Percentiles rank a stretch among this genome's conserved stretches.
Evolutionary conservation across 2,113 vertebrate species (phyloP).

Genomic region (Ginglymostoma cirratum): DNA sequence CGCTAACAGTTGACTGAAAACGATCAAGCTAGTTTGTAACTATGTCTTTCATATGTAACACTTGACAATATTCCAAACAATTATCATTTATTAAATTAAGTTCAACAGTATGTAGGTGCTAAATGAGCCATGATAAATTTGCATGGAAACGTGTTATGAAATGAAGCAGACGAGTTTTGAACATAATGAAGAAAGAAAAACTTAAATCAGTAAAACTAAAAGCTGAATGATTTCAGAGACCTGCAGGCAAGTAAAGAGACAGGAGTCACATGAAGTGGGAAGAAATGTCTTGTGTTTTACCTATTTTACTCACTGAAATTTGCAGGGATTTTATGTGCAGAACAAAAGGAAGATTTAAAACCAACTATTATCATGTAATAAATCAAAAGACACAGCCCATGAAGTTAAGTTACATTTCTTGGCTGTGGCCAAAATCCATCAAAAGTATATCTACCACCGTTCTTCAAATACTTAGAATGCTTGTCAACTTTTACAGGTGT

Average conservation of each 20-base stretch:
- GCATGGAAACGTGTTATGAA: background rate
- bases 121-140: background rate
- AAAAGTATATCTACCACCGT: background rate
- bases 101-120: background rate
- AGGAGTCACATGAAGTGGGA: background rate
- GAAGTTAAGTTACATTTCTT: background rate
- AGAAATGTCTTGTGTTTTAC: background rate
- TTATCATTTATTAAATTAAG: background rate
- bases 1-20: background rate
- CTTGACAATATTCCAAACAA: slow-evolving; percentile 3
- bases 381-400: background rate
- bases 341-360: background rate
- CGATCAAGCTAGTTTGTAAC: background rate
- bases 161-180: background rate
- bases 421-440: too few relatives aligned
- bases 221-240: background rate
- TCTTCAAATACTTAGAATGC: background rate
- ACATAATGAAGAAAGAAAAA: background rate
- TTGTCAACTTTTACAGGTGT: background rate
- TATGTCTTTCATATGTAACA: background rate
- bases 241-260: background rate
- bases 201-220: background rate
- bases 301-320: background rate
- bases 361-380: background rate
- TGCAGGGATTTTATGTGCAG: background rate